Percentiles rank a stretch among this genome's conserved stretches.
Evolutionary conservation across 1,140 invertebrate species (phyloP).

Genomic region (Leptonema lineaticorne): DNA sequence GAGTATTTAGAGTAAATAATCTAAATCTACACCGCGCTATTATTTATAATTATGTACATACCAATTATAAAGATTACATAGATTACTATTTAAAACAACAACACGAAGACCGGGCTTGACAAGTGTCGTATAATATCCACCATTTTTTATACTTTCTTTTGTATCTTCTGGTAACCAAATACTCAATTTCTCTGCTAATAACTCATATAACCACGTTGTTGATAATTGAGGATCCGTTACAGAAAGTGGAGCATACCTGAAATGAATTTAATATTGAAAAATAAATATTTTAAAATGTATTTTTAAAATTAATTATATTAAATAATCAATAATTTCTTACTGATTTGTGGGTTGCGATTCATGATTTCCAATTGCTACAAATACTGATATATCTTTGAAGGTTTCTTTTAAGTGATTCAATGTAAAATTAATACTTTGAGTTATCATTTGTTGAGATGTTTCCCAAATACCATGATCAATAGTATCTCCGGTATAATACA

Average conservation of each 20-base stretch:
- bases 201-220: conserved; percentile 70
- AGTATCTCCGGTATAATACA: conserved; percentile 85
- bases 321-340: conserved; percentile 53
- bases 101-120: conserved; percentile 67
- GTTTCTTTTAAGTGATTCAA: conserved; percentile 61
- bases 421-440: conserved; percentile 60
- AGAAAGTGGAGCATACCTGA: conserved; percentile 58
- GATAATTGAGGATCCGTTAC: conserved; percentile 56
- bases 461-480: conserved; percentile 83
- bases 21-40: neutral
- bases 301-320: neutral
- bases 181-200: conserved; percentile 64
- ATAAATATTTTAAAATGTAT: neutral
- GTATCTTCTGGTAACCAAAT: conserved; percentile 65
- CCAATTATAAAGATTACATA: conserved; percentile 73
- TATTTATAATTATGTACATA: conserved; percentile 47
- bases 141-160: conserved; percentile 60
- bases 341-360: conserved; percentile 85
- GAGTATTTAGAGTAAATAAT: neutral
- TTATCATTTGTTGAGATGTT: conserved; percentile 68
- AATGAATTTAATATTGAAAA: neutral
- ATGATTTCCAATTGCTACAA: conserved; percentile 83
- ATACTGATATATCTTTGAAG: conserved; percentile 67
- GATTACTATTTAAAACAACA: conserved; percentile 73
- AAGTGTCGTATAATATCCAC: conserved; percentile 71